phyloP scores from a whole-genome alignment of 1,140 invertebrate species.

The Drosophila serrata region DNA sequence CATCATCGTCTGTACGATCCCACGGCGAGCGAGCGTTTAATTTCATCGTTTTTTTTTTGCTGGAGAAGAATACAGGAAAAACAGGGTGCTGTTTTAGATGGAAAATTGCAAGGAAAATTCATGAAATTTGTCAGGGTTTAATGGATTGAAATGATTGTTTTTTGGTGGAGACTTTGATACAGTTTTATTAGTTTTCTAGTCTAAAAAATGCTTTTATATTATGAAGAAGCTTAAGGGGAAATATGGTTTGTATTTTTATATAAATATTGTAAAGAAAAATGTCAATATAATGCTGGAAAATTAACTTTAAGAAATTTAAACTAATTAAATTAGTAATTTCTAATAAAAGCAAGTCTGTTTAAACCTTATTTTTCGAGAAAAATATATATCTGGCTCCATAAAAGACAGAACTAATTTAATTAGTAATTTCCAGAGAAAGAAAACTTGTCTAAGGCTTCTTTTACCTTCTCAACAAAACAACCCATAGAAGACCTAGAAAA shows the following conservation, averaged over 20 bases:
- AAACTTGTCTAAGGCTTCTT: not conserved
- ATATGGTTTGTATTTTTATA: not conserved
- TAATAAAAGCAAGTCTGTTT: not conserved
- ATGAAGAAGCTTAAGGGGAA: not conserved
- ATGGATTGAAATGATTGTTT: conserved; percentile 1
- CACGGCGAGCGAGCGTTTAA: conserved; percentile 38
- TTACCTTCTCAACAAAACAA: not conserved
- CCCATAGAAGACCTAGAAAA: conserved; percentile 8
- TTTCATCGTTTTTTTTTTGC: conserved; percentile 10
- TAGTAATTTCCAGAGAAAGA: no score
- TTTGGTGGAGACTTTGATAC: not conserved
- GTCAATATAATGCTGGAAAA: not conserved
- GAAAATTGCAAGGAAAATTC: not conserved
- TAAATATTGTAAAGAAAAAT: not conserved
- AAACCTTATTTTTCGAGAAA: not conserved
- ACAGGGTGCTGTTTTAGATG: conserved; percentile 24
- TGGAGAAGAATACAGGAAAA: not conserved
- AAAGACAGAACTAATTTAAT: not conserved
- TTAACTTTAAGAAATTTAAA: not conserved
- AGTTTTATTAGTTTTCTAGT: not conserved
- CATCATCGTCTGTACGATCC: conserved; percentile 18
- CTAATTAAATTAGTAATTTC: not conserved
- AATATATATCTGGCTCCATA: no score
- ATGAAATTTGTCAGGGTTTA: conserved; percentile 1
- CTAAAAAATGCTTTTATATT: not conserved